phyloP scores from a whole-genome alignment of 2,113 vertebrate species.

The Rhombomys opimus region DNA sequence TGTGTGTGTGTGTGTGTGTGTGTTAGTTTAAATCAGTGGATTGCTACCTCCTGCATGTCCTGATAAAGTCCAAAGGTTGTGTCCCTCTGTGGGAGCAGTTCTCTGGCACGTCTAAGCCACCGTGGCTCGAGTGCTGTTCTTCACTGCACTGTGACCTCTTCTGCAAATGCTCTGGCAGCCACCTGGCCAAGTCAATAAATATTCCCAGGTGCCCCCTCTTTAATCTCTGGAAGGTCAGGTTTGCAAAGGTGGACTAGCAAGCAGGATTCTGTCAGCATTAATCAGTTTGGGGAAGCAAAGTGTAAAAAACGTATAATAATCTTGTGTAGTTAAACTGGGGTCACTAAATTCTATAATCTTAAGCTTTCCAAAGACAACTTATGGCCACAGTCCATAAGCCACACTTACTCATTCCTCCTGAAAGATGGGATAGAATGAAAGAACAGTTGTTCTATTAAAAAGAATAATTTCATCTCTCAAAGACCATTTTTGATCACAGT shows the following conservation, averaged over 20 bases:
- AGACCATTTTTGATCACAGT: constrained; percentile 58
- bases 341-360: constrained; percentile 35
- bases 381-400: constrained; percentile 53
- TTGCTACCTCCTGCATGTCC: constrained; percentile 57
- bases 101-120: constrained; percentile 48
- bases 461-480: constrained; percentile 27
- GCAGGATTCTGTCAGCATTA: constrained; percentile 73
- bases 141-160: constrained; percentile 57
- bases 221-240: constrained; percentile 84
- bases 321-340: constrained; percentile 70
- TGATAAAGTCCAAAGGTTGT: constrained; percentile 81
- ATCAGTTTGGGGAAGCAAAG: constrained; percentile 78
- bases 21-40: constrained; percentile 67
- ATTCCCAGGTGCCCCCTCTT: constrained; percentile 82
- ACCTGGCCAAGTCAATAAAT: constrained; percentile 81
- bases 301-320: constrained; percentile 77
- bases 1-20: neutral
- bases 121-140: constrained; percentile 39
- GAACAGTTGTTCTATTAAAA: constrained; percentile 31
- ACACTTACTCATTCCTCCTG: constrained; percentile 63
- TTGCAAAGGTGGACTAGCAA: constrained; percentile 83
- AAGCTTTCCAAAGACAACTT: constrained; percentile 54
- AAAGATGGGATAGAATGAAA: constrained; percentile 63
- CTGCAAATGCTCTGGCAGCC: constrained; percentile 64
- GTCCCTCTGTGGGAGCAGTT: constrained; percentile 68